phyloP scores from a whole-genome alignment of 2,888 invertebrate species.

The Tenthredo scrophulariae region DNA sequence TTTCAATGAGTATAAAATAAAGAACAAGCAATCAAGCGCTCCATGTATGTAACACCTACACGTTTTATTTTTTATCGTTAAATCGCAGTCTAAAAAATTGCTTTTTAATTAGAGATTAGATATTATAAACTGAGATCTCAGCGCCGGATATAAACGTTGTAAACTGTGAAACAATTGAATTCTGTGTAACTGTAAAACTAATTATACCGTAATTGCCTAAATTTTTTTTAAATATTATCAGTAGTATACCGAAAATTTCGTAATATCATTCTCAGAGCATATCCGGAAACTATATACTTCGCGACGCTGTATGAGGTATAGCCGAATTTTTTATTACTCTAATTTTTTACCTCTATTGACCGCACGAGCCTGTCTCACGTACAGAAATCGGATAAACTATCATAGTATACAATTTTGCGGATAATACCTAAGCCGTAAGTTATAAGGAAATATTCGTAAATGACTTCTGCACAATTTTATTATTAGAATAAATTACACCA shows the following conservation, averaged over 20 bases:
- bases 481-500: conserved; percentile 24
- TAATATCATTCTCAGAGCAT: neutral
- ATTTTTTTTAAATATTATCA: neutral
- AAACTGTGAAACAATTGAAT: conserved; percentile 30
- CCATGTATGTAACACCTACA: neutral
- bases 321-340: neutral
- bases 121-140: neutral
- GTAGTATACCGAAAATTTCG: neutral
- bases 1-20: neutral
- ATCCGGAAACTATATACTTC: neutral
- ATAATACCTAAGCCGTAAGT: neutral
- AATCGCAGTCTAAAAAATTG: neutral
- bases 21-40: neutral
- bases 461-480: neutral
- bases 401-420: neutral
- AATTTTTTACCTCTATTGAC: neutral
- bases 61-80: neutral
- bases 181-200: neutral
- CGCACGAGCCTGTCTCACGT: neutral
- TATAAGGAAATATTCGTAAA: neutral
- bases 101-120: conserved; percentile 17
- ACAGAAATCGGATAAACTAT: neutral
- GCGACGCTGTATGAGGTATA: neutral
- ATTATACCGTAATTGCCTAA: neutral
- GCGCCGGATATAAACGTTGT: neutral